These are phyloP conservation scores for Brevimyrus niger DNA, from an alignment of 2,113 vertebrate genomes.

Conservation along the genomic window DNA sequence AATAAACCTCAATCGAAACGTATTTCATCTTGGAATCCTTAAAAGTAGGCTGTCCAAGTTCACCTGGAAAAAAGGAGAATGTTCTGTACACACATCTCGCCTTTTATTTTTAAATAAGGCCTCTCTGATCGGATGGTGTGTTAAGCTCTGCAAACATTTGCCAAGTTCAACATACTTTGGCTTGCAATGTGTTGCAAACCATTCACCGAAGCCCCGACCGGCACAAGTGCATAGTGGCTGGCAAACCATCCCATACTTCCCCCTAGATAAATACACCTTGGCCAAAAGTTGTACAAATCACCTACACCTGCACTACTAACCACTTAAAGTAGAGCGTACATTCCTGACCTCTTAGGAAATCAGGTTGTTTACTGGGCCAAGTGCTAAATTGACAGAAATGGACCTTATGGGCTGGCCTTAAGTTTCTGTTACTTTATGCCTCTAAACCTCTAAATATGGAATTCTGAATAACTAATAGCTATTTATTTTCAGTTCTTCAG, in stretches of 20 bases:
- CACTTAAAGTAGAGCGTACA: background rate
- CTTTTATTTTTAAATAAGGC: background rate
- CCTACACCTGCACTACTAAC: background rate
- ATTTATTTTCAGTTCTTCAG: background rate
- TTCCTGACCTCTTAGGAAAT: background rate
- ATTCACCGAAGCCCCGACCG: background rate
- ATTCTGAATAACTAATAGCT: background rate
- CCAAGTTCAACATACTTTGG: background rate
- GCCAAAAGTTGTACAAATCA: background rate
- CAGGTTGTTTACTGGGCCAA: background rate
- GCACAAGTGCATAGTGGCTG: background rate
- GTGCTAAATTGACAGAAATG: background rate
- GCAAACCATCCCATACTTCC: background rate
- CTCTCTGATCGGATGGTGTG: background rate
- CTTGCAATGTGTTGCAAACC: background rate
- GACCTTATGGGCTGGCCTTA: background rate
- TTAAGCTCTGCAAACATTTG: background rate
- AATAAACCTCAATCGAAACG: background rate
- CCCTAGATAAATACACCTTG: slow-evolving; percentile 1
- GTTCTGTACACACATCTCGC: background rate
- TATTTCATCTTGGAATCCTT: background rate
- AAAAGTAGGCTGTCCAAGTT: background rate
- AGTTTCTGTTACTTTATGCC: background rate
- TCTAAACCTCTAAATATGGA: background rate
- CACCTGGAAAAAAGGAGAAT: background rate